Evolutionary conservation across 2,888 invertebrate species (phyloP).

Genomic region (Eupithecia abbreviata): DNA sequence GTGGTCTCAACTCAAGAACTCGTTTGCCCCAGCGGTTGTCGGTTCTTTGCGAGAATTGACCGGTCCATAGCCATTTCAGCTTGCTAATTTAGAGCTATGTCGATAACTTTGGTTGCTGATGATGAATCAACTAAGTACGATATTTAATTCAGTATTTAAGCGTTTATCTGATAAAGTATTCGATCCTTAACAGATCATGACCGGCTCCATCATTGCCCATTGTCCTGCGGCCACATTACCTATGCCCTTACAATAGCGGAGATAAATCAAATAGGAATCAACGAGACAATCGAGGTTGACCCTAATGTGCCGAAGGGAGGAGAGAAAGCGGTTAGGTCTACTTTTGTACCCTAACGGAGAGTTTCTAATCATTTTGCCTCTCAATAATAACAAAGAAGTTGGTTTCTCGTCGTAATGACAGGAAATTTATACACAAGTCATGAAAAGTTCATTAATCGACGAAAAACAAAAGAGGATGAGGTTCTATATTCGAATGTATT

Average conservation of each 20-base stretch:
- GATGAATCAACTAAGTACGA: background rate
- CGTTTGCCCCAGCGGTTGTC: too few relatives aligned
- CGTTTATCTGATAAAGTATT: background rate
- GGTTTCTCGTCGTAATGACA: background rate
- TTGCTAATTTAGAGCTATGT: too few relatives aligned
- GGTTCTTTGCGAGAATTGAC: too few relatives aligned
- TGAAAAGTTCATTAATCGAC: background rate
- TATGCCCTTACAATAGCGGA: slow-evolving; percentile 23
- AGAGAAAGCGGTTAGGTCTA: slow-evolving; percentile 5
- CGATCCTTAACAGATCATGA: slow-evolving; percentile 7
- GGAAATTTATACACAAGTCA: background rate
- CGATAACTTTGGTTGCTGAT: too few relatives aligned
- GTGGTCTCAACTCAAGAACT: too few relatives aligned
- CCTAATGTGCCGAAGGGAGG: slow-evolving; percentile 1
- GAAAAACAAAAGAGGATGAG: too few relatives aligned
- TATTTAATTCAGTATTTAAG: background rate
- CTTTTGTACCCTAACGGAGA: background rate
- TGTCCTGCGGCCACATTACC: slow-evolving; percentile 28
- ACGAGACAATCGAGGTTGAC: slow-evolving; percentile 26
- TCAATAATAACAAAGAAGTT: background rate
- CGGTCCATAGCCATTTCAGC: too few relatives aligned
- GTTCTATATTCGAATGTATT: too few relatives aligned
- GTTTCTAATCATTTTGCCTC: background rate
- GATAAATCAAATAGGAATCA: slow-evolving; percentile 30
- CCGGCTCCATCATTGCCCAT: slow-evolving; percentile 16